phyloP scores from a whole-genome alignment of 2,113 vertebrate species.

The Urocynchramus pylzowi region DNA sequence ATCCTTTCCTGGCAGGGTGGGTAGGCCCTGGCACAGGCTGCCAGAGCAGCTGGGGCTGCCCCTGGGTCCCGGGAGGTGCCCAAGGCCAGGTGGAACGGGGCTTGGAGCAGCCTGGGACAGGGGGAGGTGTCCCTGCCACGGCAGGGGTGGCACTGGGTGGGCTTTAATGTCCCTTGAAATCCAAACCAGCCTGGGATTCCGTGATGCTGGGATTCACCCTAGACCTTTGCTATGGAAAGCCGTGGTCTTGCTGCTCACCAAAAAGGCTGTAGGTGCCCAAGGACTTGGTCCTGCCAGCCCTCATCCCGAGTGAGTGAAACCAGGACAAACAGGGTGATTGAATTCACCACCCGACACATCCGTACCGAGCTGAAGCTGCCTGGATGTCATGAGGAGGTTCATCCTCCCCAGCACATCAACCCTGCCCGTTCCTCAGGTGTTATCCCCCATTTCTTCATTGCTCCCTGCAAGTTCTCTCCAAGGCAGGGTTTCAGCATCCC shows the following conservation, averaged over 20 bases:
- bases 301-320: accelerated
- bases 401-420: accelerated
- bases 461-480: neutral
- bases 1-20: neutral
- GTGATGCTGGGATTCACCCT: neutral
- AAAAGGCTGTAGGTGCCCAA: neutral
- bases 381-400: accelerated
- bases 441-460: accelerated
- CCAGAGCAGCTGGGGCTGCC: neutral
- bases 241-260: neutral
- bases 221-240: neutral
- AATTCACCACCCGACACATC: accelerated
- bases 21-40: neutral
- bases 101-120: neutral
- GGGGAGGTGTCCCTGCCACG: neutral
- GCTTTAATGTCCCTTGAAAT: neutral
- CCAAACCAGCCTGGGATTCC: accelerated
- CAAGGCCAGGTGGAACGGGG: neutral
- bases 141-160: neutral
- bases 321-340: accelerated
- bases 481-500: accelerated
- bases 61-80: neutral
- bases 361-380: accelerated
- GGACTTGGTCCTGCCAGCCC: accelerated
- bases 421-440: neutral